Conservation (phyloP, 2,888 invertebrate species). For the Agrilus mali region DNA sequence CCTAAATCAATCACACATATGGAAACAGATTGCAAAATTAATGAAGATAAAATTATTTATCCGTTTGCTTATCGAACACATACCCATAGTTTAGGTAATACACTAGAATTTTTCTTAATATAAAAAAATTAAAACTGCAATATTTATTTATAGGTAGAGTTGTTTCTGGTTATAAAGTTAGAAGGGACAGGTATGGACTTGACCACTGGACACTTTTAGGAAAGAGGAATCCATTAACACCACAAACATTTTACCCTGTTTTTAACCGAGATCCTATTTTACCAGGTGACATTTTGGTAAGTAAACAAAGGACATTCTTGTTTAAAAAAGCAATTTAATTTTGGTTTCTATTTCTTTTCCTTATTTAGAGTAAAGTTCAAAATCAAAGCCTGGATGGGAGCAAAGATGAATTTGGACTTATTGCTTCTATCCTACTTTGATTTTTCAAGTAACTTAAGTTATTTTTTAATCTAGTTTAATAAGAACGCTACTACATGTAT, state of each 20-base stretch:
- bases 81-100: conserved; percentile 72
- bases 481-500: no score
- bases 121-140: not conserved
- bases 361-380: no score
- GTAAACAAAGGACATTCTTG: conserved; percentile 13
- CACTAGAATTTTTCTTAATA: not conserved
- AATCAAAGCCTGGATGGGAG: no score
- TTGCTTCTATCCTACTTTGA: no score
- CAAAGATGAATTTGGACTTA: no score
- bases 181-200: conserved; percentile 38
- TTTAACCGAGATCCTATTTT: conserved; percentile 47
- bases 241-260: conserved; percentile 92
- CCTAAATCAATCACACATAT: conserved; percentile 62
- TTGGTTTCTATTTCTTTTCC: no score
- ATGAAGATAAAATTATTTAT: conserved; percentile 71
- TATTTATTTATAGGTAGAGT: conserved; percentile 46
- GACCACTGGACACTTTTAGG: conserved; percentile 76
- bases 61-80: conserved; percentile 95
- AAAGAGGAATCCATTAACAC: conserved; percentile 72
- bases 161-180: conserved; percentile 71
- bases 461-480: no score
- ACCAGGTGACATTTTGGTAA: conserved; percentile 55
- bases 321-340: no score
- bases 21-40: conserved; percentile 79
- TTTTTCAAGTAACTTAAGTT: no score